Evolutionary conservation across 2,797 vertebrate species (phyloP).

Genomic region (Borostomias antarcticus): DNA sequence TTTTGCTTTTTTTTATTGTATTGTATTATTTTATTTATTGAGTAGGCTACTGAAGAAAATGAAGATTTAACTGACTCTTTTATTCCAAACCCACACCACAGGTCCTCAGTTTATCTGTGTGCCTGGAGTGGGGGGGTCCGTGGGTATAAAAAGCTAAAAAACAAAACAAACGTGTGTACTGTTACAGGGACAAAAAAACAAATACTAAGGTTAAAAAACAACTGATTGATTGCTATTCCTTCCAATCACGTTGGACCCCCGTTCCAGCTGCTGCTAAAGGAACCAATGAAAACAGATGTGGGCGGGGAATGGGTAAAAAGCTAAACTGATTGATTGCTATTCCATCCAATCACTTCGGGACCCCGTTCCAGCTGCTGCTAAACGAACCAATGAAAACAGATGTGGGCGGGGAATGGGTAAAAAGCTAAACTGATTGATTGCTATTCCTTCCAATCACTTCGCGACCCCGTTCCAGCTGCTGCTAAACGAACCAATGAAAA

Average conservation of each 20-base stretch:
- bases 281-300: conserved; percentile 56
- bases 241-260: conserved; percentile 26
- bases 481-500: conserved; percentile 54
- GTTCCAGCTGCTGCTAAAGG: not conserved
- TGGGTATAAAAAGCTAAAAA: too few relatives aligned
- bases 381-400: conserved; percentile 54
- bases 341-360: conserved; percentile 30
- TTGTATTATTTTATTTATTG: too few relatives aligned
- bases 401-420: conserved; percentile 2
- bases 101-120: too few relatives aligned
- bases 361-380: not conserved
- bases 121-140: too few relatives aligned
- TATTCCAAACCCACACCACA: too few relatives aligned
- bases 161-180: too few relatives aligned
- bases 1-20: too few relatives aligned
- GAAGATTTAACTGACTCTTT: too few relatives aligned
- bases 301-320: conserved; percentile 20
- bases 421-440: not conserved
- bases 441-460: conserved; percentile 39
- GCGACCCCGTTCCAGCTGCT: not conserved
- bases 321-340: conserved; percentile 11
- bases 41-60: too few relatives aligned
- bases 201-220: too few relatives aligned
- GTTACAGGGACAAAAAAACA: too few relatives aligned
- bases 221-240: conserved; percentile 11